Percentiles rank a stretch among this genome's conserved stretches.
These are phyloP conservation scores for Zaprionus camerounensis DNA, from an alignment of 1,140 invertebrate species.

Conservation along the genomic window DNA sequence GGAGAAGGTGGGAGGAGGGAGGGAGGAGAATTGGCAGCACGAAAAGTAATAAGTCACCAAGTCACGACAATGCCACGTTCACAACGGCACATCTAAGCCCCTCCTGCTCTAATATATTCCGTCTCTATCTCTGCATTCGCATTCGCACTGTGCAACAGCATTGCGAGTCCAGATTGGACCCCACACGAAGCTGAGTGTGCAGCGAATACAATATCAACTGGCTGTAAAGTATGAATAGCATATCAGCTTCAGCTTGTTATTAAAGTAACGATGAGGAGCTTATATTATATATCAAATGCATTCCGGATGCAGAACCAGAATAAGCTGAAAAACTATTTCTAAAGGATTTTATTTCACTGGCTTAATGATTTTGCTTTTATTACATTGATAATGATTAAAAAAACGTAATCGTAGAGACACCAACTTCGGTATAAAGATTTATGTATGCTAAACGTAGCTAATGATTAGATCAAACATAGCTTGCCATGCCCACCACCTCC, in stretches of 20 bases:
- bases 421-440: no score
- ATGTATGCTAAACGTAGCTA: no score
- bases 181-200: background rate
- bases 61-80: conserved; percentile 65
- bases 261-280: background rate
- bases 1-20: background rate
- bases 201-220: background rate
- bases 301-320: no score
- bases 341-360: no score
- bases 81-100: conserved; percentile 33
- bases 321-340: no score
- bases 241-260: background rate
- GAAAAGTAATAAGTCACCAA: conserved; percentile 79
- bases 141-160: conserved; percentile 25
- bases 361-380: no score
- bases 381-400: no score
- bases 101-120: conserved; percentile 7
- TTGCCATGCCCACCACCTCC: no score
- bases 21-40: conserved; percentile 43
- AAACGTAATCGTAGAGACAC: no score
- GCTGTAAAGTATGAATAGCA: background rate
- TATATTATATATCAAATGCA: background rate
- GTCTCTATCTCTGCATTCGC: conserved; percentile 23
- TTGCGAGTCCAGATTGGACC: background rate
- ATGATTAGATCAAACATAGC: no score